These are phyloP conservation scores for Schizaphis graminum DNA, from an alignment of 2,888 invertebrate species.

Conservation along the genomic window DNA sequence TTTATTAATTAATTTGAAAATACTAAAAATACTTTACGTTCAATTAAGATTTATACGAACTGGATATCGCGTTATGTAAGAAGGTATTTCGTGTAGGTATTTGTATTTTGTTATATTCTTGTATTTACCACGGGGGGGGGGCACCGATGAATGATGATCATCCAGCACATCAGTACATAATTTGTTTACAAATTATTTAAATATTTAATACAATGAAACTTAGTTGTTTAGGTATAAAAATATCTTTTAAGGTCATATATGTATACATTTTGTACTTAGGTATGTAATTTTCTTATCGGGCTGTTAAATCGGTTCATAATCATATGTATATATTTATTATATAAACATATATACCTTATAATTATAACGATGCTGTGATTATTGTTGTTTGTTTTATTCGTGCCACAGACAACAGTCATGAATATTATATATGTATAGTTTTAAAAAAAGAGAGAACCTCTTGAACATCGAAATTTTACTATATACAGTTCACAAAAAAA, in stretches of 20 bases:
- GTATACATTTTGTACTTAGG: not conserved
- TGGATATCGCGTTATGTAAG: not conserved
- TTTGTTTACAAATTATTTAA: not conserved
- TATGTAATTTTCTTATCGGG: not conserved
- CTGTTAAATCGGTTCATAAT: not conserved
- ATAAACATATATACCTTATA: not conserved
- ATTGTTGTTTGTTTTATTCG: not conserved
- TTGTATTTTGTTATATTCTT: not conserved
- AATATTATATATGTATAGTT: not conserved
- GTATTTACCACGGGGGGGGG: not conserved
- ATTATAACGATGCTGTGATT: not conserved
- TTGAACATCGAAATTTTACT: not conserved
- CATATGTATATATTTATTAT: not conserved
- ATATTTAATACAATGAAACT: not conserved
- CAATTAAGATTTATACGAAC: not conserved
- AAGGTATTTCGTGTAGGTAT: not conserved
- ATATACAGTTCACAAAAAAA: not conserved
- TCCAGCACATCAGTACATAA: not conserved
- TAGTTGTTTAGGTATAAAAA: not conserved
- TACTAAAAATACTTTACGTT: too few species aligned
- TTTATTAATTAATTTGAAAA: too few species aligned
- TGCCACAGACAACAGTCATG: not conserved
- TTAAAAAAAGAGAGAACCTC: not conserved
- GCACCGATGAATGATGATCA: not conserved
- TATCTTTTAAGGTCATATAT: not conserved